Evolutionary conservation across 2,888 invertebrate species (phyloP), one percentile per base, ranked within the genome.

Genomic region (Platycnemis pennipes): DNA sequence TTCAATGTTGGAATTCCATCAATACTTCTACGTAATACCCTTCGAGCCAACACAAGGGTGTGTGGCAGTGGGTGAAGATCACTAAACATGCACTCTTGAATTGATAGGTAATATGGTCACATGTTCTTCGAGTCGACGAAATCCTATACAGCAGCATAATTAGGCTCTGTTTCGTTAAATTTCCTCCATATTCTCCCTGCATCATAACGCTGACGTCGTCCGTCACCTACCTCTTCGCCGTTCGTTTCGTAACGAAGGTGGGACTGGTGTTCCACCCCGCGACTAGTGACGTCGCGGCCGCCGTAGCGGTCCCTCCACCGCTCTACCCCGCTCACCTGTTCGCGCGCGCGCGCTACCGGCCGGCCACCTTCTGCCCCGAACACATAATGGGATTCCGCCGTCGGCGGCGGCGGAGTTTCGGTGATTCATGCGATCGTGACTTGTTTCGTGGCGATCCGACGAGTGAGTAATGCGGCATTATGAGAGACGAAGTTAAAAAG

Each of bases 381-480:
- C 44, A 63, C 42, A 63, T 91, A 91, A 91, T 91, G 63, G 91
- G 91, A 91, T 91, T 91, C 77, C 63, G 91, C 91, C 89, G 46
- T 49, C 49, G 49, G 49, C 63, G 44, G 44, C 63, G 91, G 42
- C 91, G 63, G 63, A 91, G 56, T 91, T 91, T 91, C 91, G 91
- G 91, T 91, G 91, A 91, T 91, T 91, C 91, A 91, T 91, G 91
- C 44, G 56, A 63, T 91, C 91, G 91, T 91, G 91, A 91, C 91
- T 91, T 91, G 63, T 63, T 63, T 63, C 42, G 89, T 63, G 89
- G 89, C 53, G 37, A 89, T 37, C 91, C 56, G 63, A 63, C 63
- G 56, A 63, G 91, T 91, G 91, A 91, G 91, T 91, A 91, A 91
- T 77, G 91, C 91, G 77, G 77, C 77, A 77, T 77, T 77, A 89